These are phyloP conservation scores for Gastrophysa polygoni DNA, from an alignment of 2,888 invertebrate genomes.

Conservation along the genomic window DNA sequence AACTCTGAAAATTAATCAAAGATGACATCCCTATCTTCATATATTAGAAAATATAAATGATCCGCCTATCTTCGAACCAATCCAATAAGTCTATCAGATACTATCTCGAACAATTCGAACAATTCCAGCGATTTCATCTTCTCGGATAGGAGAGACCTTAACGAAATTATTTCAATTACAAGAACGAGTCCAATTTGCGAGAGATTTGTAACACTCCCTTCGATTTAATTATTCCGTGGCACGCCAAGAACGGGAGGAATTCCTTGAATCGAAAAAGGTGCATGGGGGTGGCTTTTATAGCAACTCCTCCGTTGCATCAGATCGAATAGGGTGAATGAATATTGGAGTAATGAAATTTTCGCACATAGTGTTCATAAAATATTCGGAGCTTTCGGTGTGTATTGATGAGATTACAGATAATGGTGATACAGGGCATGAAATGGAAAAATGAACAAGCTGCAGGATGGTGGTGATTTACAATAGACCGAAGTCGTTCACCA, in stretches of 20 bases:
- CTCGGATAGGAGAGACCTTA: background rate
- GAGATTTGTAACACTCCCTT: conserved; percentile 22
- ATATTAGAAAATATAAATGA: too few relatives aligned
- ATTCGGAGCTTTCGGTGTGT: too few relatives aligned
- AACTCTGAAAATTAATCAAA: too few relatives aligned
- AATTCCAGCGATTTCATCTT: background rate
- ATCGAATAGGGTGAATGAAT: background rate
- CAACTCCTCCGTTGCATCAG: conserved; percentile 14
- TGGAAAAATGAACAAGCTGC: too few relatives aligned
- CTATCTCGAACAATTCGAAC: too few relatives aligned
- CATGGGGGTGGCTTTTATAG: background rate
- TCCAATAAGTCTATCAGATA: too few relatives aligned
- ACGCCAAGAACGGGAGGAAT: conserved; percentile 24
- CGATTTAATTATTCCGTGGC: conserved; percentile 24
- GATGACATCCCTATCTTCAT: too few relatives aligned
- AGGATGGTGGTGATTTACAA: too few relatives aligned
- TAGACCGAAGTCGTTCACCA: too few relatives aligned
- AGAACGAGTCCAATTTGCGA: conserved; percentile 23
- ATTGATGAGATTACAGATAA: too few relatives aligned
- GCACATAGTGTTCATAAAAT: background rate
- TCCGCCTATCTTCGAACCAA: too few relatives aligned
- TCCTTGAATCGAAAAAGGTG: conserved; percentile 18
- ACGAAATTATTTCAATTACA: conserved; percentile 20
- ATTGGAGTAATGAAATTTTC: background rate
- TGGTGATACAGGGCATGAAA: too few relatives aligned